A percentile compares a stretch with the other conserved stretches of the same genome.
These are phyloP conservation scores for Solenopsis invicta DNA, from an alignment of 1,140 invertebrate species.

Conservation along the genomic window DNA sequence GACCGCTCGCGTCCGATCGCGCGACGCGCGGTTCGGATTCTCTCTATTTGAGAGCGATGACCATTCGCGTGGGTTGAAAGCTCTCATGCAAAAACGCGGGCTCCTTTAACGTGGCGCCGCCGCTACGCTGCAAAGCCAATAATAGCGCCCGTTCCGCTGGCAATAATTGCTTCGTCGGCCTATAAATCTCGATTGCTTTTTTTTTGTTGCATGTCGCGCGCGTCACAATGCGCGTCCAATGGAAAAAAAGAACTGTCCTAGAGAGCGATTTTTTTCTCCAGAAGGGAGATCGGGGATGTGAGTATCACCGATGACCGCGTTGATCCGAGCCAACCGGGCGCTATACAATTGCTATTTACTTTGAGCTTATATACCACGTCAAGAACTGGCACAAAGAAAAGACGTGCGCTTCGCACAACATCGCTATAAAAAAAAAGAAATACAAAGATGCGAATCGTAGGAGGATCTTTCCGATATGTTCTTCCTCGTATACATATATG, in stretches of 20 bases:
- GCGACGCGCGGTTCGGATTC: background rate
- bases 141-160: conserved; percentile 7
- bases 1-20: background rate
- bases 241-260: background rate
- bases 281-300: background rate
- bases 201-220: background rate
- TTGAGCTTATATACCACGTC: background rate
- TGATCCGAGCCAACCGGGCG: background rate
- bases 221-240: background rate
- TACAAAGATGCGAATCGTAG: background rate
- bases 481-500: background rate
- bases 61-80: conserved; percentile 36
- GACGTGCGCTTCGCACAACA: background rate
- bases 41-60: conserved; percentile 63
- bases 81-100: background rate
- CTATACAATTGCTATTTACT: background rate
- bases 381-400: background rate
- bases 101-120: background rate
- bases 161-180: background rate
- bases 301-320: background rate
- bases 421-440: background rate
- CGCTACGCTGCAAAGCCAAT: background rate
- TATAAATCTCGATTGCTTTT: background rate
- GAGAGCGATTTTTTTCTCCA: background rate
- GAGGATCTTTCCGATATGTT: conserved; percentile 23